Evolutionary conservation across 2,888 invertebrate genomes (phyloP), one percentile per base, ranked within the genome.

Genomic region (Strigamia transsilvanica): DNA sequence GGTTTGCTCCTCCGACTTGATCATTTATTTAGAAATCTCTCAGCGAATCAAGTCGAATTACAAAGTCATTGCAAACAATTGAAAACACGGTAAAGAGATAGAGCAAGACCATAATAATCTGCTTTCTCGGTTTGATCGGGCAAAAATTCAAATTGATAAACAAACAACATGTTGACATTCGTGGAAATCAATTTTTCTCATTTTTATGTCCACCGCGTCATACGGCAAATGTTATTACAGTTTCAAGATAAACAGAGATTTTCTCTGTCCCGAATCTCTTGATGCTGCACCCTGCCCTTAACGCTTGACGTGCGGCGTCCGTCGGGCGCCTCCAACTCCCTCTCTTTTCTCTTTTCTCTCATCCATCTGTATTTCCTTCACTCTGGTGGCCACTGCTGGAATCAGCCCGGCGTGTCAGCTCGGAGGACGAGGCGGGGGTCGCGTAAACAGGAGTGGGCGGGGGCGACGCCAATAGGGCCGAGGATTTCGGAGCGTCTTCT

Each of bases 381-480:
- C 73, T 32, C 73, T 32, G 73, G 73, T 73, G 73, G 73, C 73
- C 73, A n/a, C 7, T 12, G 73, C 73, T 73, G 73, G 73, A 73
- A 32, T 73, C 73, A 73, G 10, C 73, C 73, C 27, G 73, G 73
- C 73, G 32, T 73, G 61, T 18, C 61, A 23, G 21, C 61, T 66
- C 23, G 73, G 73, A 73, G 73, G 73, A 73, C 73, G 73, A 73
- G 73, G 73, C 73, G 73, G 73, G 73, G 73, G 73, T 73, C 73
- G 73, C 73, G 73, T 73, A 73, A 73, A 73, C 73, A 73, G 73
- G 73, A 73, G 73, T 73, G 73, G 79, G 41, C 79, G 80, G 41
- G 41, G 51, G 80, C 51, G 80, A 80, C 80, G 80, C 80, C 80
- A 73, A 27, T 13, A 80, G 81, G 23, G 32, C 61, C 51, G 34